Percentiles rank a stretch among this genome's conserved stretches.
phyloP scores from a whole-genome alignment of 2,113 vertebrate species.

The Emydocephalus ijimae region DNA sequence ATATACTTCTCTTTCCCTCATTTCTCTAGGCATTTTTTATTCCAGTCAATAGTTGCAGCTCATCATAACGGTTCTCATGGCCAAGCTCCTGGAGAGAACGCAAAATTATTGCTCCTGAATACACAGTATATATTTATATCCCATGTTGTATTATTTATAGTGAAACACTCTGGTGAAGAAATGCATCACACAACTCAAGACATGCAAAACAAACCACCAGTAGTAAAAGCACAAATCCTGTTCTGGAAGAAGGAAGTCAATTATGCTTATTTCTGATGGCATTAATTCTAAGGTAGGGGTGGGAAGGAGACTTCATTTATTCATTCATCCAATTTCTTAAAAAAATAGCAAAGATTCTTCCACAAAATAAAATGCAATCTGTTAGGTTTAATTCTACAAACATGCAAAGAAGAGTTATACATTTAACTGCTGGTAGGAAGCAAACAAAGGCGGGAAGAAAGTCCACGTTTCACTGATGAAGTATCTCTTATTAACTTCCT shows the following conservation, averaged over 20 bases:
- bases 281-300: background rate
- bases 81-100: too few species aligned
- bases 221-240: background rate
- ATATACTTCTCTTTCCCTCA: too few species aligned
- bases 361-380: background rate
- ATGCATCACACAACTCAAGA: background rate
- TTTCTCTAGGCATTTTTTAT: too few species aligned
- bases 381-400: background rate
- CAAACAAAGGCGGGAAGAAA: background rate
- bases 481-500: background rate
- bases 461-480: background rate
- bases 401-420: background rate
- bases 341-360: background rate
- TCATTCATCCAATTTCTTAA: too few species aligned
- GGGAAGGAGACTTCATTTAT: too few species aligned
- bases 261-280: background rate
- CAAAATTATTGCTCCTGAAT: background rate
- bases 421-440: background rate
- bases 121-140: background rate
- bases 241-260: background rate
- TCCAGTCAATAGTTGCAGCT: too few species aligned
- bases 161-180: background rate
- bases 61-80: too few species aligned
- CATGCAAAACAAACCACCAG: background rate
- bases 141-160: too few species aligned